These are phyloP conservation scores for Barypeithes pellucidus DNA, from an alignment of 2,888 invertebrate genomes.

Conservation along the genomic window DNA sequence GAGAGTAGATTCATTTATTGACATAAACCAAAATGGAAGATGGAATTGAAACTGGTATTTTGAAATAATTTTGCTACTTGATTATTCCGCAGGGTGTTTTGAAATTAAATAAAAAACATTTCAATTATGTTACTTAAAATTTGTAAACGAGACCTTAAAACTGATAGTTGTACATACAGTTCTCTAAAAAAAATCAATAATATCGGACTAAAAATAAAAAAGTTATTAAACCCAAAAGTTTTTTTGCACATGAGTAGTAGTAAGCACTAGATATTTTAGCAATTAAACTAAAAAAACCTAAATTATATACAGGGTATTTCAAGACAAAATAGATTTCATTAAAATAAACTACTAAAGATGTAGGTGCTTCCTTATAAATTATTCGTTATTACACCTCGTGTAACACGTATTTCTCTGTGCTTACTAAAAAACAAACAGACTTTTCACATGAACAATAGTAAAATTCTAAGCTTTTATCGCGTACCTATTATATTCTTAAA, in stretches of 20 bases:
- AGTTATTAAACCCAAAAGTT: too few species aligned
- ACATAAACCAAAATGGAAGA: too few species aligned
- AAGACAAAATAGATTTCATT: constrained; percentile 16
- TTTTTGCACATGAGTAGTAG: background rate
- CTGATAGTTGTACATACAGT: too few species aligned
- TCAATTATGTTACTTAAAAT: too few species aligned
- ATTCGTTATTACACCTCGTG: constrained; percentile 14
- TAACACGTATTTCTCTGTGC: constrained; percentile 15
- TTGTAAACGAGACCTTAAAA: too few species aligned
- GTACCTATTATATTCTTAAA: constrained; percentile 23
- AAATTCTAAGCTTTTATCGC: constrained; percentile 28
- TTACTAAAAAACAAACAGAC: constrained; percentile 30
- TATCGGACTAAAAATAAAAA: too few species aligned
- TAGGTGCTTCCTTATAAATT: constrained; percentile 29
- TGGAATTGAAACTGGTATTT: too few species aligned
- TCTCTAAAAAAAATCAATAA: too few species aligned
- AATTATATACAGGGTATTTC: constrained; percentile 28
- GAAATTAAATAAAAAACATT: too few species aligned
- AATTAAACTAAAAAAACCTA: constrained; percentile 2
- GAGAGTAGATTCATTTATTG: too few species aligned
- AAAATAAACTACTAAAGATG: constrained; percentile 13
- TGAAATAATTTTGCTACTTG: too few species aligned
- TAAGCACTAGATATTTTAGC: constrained; percentile 14
- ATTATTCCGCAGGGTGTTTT: too few species aligned
- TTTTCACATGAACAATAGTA: constrained; percentile 39